Percentiles rank a stretch among this genome's conserved stretches.
These are phyloP conservation scores for Phycodurus eques DNA, from an alignment of 2,113 vertebrate species.

Conservation along the genomic window DNA sequence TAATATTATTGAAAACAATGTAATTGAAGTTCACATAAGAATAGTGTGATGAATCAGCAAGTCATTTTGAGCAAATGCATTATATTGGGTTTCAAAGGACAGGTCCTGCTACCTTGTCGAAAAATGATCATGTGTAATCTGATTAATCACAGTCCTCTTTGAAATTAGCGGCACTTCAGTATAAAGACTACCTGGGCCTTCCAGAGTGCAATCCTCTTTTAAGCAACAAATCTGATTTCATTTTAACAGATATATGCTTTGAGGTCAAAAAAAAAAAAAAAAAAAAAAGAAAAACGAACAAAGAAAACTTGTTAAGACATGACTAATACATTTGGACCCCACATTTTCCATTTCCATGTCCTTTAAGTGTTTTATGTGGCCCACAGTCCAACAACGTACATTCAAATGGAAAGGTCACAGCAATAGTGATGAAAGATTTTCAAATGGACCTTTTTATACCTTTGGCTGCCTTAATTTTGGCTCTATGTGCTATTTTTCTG, in stretches of 20 bases:
- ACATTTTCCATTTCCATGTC: constrained; percentile 41
- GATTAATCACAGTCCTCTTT: constrained; percentile 13
- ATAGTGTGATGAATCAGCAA: no score
- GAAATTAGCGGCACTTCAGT: constrained; percentile 17
- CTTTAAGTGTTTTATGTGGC: constrained; percentile 53
- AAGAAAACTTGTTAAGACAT: constrained; percentile 55
- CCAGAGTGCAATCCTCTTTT: constrained; percentile 26
- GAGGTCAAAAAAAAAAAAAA: constrained; percentile 43
- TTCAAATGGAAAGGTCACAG: constrained; percentile 52
- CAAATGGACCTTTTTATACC: constrained; percentile 21
- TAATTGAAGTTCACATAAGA: no score
- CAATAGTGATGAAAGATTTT: constrained; percentile 38
- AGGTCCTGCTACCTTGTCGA: neutral
- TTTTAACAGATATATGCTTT: constrained; percentile 57
- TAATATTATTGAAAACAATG: no score
- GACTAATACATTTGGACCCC: constrained; percentile 60
- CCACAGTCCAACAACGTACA: constrained; percentile 17
- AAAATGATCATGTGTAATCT: constrained; percentile 5
- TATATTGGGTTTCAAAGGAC: no score
- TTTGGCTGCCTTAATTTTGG: constrained; percentile 38
- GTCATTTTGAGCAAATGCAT: no score
- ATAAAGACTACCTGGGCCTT: constrained; percentile 10
- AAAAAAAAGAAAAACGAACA: constrained; percentile 33
- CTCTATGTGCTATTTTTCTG: constrained; percentile 27
- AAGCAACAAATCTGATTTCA: constrained; percentile 43